phyloP scores from a whole-genome alignment of 2,113 vertebrate species.

The Donacobius atricapilla region DNA sequence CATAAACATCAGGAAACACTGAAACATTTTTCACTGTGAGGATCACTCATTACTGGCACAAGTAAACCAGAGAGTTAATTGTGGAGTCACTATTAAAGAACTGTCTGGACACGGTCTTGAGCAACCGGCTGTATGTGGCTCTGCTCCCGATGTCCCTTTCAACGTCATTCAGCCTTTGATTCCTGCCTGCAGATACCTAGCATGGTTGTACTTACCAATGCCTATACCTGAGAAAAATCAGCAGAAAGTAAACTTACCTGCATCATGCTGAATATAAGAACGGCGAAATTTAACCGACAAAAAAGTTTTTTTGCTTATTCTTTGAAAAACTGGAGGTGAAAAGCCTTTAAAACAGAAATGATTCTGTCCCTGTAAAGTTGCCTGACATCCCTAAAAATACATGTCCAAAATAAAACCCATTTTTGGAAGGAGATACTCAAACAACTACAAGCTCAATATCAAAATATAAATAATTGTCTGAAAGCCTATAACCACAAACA shows the following conservation, averaged over 20 bases:
- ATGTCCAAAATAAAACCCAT: background rate
- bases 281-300: background rate
- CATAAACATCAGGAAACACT: background rate
- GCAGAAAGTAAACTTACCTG: background rate
- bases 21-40: background rate
- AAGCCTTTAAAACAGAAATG: background rate
- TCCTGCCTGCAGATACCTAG: background rate
- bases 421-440: background rate
- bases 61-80: background rate
- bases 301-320: background rate
- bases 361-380: background rate
- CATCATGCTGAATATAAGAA: background rate
- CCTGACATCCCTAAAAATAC: background rate
- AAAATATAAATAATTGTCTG: background rate
- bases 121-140: background rate
- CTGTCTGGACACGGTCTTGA: background rate
- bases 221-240: background rate
- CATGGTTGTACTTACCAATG: fast-evolving
- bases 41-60: background rate
- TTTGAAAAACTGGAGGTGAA: fast-evolving
- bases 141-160: background rate
- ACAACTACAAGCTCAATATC: background rate
- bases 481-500: background rate
- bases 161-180: background rate
- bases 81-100: background rate